Conservation (phyloP, 2,888 invertebrate species). For the Leistus spinibarbis region DNA sequence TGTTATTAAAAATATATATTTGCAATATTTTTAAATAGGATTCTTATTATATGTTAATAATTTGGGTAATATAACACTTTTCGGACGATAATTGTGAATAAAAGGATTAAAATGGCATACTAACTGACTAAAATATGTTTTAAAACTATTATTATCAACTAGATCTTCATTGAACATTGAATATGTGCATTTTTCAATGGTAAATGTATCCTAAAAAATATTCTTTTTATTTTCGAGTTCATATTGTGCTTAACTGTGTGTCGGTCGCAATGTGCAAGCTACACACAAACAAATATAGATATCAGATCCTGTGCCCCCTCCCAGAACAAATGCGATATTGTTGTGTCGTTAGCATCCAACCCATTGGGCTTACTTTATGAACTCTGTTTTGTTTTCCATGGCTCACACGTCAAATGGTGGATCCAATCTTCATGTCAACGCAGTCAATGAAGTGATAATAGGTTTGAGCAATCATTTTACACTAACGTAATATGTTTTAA, state of each 20-base stretch:
- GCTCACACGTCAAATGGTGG: slow-evolving; percentile 52
- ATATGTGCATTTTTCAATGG: not conserved
- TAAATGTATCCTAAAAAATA: not conserved
- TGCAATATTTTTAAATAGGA: not conserved
- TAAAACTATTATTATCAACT: not conserved
- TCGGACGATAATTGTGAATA: not conserved
- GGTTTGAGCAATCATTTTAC: slow-evolving; percentile 54
- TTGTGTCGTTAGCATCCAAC: not conserved
- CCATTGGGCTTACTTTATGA: slow-evolving; percentile 35
- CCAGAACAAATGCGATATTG: not conserved
- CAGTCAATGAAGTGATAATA: slow-evolving; percentile 60
- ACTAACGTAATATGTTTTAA: slow-evolving; percentile 39
- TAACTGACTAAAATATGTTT: not conserved
- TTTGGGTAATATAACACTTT: no score
- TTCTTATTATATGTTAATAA: not conserved
- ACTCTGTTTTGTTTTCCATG: slow-evolving; percentile 50
- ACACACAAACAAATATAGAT: not conserved
- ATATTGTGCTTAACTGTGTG: slow-evolving; percentile 6
- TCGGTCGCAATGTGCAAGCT: not conserved
- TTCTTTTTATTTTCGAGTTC: slow-evolving; percentile 2
- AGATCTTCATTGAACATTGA: not conserved
- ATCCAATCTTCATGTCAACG: slow-evolving; percentile 47
- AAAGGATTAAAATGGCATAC: not conserved
- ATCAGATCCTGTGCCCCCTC: not conserved
- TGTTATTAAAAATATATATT: not conserved